phyloP scores from a whole-genome alignment of 2,888 invertebrate species.

The Lamproptera curius region DNA sequence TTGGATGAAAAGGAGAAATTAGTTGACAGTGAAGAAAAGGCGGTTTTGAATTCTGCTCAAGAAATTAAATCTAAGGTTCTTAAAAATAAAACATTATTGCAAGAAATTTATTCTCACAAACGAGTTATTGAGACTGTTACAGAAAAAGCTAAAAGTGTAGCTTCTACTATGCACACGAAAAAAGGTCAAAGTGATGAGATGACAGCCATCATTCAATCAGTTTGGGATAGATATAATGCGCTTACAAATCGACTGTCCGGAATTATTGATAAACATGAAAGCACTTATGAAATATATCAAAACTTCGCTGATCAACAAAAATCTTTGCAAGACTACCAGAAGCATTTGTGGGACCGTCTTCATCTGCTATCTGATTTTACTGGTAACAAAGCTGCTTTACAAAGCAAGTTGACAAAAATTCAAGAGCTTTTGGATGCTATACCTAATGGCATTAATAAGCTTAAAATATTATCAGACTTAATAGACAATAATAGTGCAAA shows the following conservation, averaged over 20 bases:
- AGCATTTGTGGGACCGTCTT: constrained; percentile 92
- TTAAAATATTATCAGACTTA: constrained; percentile 85
- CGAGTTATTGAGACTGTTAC: constrained; percentile 93
- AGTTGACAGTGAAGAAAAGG: constrained; percentile 83
- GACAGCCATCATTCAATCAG: constrained; percentile 82
- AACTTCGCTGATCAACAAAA: constrained; percentile 92
- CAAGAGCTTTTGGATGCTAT: constrained; percentile 88
- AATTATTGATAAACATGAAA: constrained; percentile 85
- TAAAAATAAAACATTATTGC: constrained; percentile 90
- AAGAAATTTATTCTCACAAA: constrained; percentile 94
- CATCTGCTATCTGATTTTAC: constrained; percentile 90
- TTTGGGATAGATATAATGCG: constrained; percentile 86
- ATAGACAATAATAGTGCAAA: constrained; percentile 83
- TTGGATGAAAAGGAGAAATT: constrained; percentile 90
- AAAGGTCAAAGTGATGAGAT: constrained; percentile 80
- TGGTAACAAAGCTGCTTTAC: constrained; percentile 91
- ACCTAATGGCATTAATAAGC: constrained; percentile 86
- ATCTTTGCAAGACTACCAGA: constrained; percentile 92
- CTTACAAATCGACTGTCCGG: constrained; percentile 82
- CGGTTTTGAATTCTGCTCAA: constrained; percentile 87
- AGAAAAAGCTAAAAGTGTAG: constrained; percentile 89
- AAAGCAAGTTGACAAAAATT: constrained; percentile 88
- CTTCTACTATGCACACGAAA: constrained; percentile 76
- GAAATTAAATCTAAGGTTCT: constrained; percentile 90
- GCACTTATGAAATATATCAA: constrained; percentile 87